Conservation (phyloP, 2,113 vertebrate genomes). For the Noctilio leporinus region DNA sequence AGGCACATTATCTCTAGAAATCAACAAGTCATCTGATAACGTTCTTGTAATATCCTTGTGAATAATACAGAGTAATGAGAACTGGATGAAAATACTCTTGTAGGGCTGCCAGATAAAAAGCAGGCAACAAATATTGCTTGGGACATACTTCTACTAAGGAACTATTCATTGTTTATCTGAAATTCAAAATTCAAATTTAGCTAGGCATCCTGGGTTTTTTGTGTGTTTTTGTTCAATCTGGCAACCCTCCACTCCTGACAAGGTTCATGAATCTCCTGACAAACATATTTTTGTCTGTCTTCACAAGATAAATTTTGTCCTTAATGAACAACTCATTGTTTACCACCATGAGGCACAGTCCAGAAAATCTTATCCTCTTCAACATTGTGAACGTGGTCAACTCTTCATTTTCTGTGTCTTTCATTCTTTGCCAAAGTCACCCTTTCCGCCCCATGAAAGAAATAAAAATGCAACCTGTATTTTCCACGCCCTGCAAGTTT, state of each 20-base stretch:
- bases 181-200: slow-evolving; percentile 40
- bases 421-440: neutral
- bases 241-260: neutral
- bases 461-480: slow-evolving; percentile 4
- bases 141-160: neutral
- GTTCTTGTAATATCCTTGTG: slow-evolving; percentile 18
- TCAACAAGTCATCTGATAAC: neutral
- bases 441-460: neutral
- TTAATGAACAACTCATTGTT: neutral
- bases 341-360: neutral
- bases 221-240: slow-evolving; percentile 2
- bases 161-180: slow-evolving; percentile 26
- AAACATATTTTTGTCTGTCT: slow-evolving; percentile 7
- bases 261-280: neutral
- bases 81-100: neutral
- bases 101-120: slow-evolving; percentile 2
- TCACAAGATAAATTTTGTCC: slow-evolving; percentile 3
- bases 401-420: slow-evolving; percentile 16
- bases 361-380: slow-evolving; percentile 19
- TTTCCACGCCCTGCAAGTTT: slow-evolving; percentile 24
- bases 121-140: neutral
- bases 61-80: slow-evolving; percentile 14
- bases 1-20: neutral
- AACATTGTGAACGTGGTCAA: slow-evolving; percentile 11
- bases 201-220: neutral